Evolutionary conservation across 2,888 invertebrate genomes (phyloP), one percentile per base, ranked within the genome.

Genomic region (Invenusta paracnida): DNA sequence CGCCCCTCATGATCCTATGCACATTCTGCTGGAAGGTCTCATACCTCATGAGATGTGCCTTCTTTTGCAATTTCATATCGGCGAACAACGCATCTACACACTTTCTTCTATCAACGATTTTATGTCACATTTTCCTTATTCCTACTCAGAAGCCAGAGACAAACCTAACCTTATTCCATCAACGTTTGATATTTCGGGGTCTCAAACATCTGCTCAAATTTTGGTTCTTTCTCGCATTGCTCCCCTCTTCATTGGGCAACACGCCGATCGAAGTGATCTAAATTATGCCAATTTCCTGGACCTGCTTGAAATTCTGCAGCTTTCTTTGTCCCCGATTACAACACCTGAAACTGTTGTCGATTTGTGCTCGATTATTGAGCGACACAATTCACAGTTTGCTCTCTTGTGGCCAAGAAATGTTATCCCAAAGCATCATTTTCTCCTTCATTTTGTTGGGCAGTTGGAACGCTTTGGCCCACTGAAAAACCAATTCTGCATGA

Each of bases 361-460:
- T 73, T 23, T 73, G 5, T 2, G 23, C 5, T 23, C 23, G 2
- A 2, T 73, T 23, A 73, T 73, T 5, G 73, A 73, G 25, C 17
- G 73, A 73, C 73, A 73, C 25, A 73, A 73, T 73, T 23, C 73
- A 23, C 2, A 5, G 2, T 13, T 73, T 73, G 17, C 27, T 23
- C 5, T 13, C 23, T 25, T 73, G 2, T 73, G 27, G 17, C 73
- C 73, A 2, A 73, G 25, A 13, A 73, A 23, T 23, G 2, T 85
- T 11, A 83, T 30, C 5, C 85, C 85, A 25, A 85, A 85, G 28
- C 2, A 30, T 11, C 84, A 84, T 67, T 84, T 31, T 28, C 1
- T 84, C 11, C 27, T 84, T 79, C 84, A 84, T 25, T 30, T 85
- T 0, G 31, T 81, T 30, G 85, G 81, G 0, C 85, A 85, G 29